These are phyloP conservation scores for Mellilla xanthometata DNA, from an alignment of 2,888 invertebrate species.

Conservation along the genomic window DNA sequence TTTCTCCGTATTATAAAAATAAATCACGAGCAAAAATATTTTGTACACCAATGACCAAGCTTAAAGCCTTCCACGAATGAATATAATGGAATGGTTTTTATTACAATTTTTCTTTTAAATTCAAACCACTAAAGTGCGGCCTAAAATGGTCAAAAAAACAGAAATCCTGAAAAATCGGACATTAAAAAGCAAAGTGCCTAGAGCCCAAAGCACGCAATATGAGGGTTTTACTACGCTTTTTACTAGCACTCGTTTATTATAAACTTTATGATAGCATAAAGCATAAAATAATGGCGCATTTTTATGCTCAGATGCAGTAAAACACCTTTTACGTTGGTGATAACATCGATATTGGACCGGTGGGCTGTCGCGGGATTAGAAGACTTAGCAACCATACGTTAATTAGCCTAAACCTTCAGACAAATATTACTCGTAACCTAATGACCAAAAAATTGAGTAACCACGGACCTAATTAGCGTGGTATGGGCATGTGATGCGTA, in stretches of 20 bases:
- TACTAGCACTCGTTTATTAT: slow-evolving; percentile 73
- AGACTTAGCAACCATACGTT: neutral
- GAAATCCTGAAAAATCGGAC: slow-evolving; percentile 34
- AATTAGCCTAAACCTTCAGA: neutral
- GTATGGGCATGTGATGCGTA: too few relatives aligned
- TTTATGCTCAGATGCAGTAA: slow-evolving; percentile 73
- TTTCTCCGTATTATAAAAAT: too few relatives aligned
- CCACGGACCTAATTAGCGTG: too few relatives aligned
- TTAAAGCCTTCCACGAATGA: too few relatives aligned
- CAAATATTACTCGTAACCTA: too few relatives aligned
- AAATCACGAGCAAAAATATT: too few relatives aligned
- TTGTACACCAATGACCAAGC: too few relatives aligned
- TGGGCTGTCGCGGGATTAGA: slow-evolving; percentile 8
- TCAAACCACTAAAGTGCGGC: neutral
- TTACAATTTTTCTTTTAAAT: neutral
- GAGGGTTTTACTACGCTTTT: slow-evolving; percentile 59
- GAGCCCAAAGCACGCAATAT: slow-evolving; percentile 54
- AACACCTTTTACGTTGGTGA: slow-evolving; percentile 69
- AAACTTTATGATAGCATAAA: slow-evolving; percentile 76
- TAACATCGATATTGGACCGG: slow-evolving; percentile 27
- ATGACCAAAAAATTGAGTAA: too few relatives aligned
- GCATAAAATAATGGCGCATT: slow-evolving; percentile 73
- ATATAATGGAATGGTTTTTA: neutral
- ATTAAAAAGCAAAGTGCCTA: slow-evolving; percentile 42
- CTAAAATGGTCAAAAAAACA: slow-evolving; percentile 13